Conservation (phyloP, 2,113 vertebrate genomes). For the Callaeas wilsoni region DNA sequence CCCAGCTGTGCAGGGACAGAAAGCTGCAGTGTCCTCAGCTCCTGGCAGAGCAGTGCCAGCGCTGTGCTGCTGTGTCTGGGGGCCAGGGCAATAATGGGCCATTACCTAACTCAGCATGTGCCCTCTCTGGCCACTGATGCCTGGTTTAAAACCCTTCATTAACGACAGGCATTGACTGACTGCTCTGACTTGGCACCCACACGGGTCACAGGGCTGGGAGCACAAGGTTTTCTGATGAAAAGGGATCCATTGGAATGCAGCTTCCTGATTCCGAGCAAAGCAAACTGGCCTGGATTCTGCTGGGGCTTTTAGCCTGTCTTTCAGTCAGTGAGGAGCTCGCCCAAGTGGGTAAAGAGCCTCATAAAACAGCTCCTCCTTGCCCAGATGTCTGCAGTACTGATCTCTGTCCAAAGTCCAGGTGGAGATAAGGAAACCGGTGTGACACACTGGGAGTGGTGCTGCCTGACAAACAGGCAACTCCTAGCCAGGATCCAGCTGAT, state of each 20-base stretch:
- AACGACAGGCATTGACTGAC: not conserved
- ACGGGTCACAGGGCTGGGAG: not conserved
- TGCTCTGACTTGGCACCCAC: not conserved
- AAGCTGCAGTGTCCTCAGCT: not conserved
- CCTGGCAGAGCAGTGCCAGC: not conserved
- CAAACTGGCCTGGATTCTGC: not conserved
- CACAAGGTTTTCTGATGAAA: not conserved
- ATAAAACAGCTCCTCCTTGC: not conserved
- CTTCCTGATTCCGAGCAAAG: not conserved
- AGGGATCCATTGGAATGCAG: not conserved
- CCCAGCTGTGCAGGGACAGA: not conserved
- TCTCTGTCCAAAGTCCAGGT: not conserved
- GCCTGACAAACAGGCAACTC: not conserved
- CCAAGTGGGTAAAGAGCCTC: not conserved
- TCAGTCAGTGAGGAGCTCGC: fast-evolving
- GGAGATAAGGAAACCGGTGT: not conserved
- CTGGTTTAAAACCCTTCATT: not conserved
- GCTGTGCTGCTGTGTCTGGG: not conserved
- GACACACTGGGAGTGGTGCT: not conserved
- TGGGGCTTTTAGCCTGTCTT: not conserved
- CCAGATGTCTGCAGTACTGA: not conserved
- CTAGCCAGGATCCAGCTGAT: not conserved
- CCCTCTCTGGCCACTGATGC: not conserved
- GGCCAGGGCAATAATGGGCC: not conserved
- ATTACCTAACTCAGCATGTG: not conserved